Evolutionary conservation across 2,113 vertebrate species (phyloP).

Genomic region (Dolichotis patagonum): DNA sequence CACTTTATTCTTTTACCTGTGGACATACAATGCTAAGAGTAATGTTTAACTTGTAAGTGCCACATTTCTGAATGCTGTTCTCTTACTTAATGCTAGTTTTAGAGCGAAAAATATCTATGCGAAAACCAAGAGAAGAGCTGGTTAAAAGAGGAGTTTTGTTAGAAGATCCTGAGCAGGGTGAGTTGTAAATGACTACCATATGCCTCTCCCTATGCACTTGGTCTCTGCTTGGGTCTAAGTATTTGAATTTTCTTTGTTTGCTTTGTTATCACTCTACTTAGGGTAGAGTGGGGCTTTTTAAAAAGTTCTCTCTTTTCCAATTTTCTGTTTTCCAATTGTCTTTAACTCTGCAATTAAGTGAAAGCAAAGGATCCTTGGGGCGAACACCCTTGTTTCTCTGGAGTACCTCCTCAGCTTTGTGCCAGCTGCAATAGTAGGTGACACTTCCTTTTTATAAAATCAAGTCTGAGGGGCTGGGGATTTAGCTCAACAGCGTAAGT

Average conservation of each 20-base stretch:
- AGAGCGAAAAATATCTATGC: constrained; percentile 98
- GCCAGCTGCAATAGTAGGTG: not conserved
- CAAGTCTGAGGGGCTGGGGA: too few species aligned
- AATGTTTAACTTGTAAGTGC: constrained; percentile 49
- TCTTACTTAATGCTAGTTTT: constrained; percentile 91
- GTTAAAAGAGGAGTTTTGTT: constrained; percentile 97
- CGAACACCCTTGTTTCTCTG: not conserved
- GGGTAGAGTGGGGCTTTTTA: not conserved
- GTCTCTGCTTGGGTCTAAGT: not conserved
- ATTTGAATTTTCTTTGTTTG: not conserved
- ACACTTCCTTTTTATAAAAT: not conserved
- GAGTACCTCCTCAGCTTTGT: constrained; percentile 3
- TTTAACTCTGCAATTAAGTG: constrained; percentile 9
- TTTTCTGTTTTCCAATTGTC: not conserved
- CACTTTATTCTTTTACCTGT: constrained; percentile 62
- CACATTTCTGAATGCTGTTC: constrained; percentile 84
- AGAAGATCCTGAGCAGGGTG: constrained; percentile 95
- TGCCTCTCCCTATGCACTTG: constrained; percentile 66
- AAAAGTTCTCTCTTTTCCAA: not conserved
- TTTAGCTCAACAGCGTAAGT: too few species aligned
- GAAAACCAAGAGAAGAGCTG: constrained; percentile 97
- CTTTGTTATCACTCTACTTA: constrained; percentile 15
- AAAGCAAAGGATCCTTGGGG: not conserved
- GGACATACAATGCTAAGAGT: constrained; percentile 40
- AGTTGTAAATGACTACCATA: constrained; percentile 79